Conservation (phyloP, 2,113 vertebrate genomes). For the Geococcyx californianus region DNA sequence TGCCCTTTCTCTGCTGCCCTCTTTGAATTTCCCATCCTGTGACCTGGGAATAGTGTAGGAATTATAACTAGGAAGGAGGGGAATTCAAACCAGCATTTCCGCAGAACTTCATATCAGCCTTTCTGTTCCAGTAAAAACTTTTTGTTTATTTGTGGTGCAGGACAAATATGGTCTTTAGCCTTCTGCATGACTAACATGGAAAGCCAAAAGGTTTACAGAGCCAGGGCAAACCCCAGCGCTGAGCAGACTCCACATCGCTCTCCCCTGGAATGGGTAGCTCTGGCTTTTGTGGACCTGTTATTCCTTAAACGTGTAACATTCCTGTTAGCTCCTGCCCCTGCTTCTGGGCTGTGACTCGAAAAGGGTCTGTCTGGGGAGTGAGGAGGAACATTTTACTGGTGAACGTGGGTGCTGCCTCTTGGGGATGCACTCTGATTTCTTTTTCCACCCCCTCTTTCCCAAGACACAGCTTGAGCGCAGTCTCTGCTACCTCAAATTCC, state of each 20-base stretch:
- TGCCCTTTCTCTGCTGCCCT: not conserved
- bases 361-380: rapidly evolving
- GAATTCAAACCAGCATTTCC: not conserved
- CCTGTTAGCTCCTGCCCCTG: not conserved
- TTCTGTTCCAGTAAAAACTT: not conserved
- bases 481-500: not conserved
- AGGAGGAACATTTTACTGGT: rapidly evolving
- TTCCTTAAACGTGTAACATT: not conserved
- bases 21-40: not conserved
- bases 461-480: not conserved
- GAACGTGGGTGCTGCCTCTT: rapidly evolving
- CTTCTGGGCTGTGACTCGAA: not conserved
- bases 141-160: not conserved
- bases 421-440: not conserved
- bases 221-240: not conserved
- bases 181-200: rapidly evolving
- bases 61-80: not conserved
- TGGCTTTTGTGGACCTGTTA: not conserved
- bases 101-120: not conserved
- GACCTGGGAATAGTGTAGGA: not conserved
- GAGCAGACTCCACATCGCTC: not conserved
- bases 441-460: rapidly evolving
- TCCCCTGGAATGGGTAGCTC: rapidly evolving
- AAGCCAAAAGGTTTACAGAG: not conserved
- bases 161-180: not conserved